A percentile compares a stretch with the other conserved stretches of the same genome.
phyloP scores from a whole-genome alignment of 1,140 invertebrate species.

The Aphidius ervi region DNA sequence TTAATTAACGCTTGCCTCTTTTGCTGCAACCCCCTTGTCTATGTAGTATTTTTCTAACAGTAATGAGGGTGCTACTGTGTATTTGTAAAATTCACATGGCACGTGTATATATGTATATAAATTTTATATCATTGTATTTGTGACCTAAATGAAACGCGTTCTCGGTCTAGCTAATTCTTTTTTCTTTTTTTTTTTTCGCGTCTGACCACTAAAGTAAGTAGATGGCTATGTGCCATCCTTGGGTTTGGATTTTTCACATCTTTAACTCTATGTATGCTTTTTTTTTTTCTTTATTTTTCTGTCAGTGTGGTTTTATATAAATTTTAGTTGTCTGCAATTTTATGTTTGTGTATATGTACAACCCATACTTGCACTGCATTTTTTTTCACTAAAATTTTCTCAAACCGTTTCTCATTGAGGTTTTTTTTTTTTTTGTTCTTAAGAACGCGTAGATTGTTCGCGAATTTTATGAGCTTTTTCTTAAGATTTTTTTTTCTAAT shows the following conservation, averaged over 20 bases:
- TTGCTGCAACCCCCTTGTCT: slow-evolving; percentile 48
- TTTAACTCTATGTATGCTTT: slow-evolving; percentile 20
- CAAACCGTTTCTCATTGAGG: too few species aligned
- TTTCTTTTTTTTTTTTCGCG: slow-evolving; percentile 43
- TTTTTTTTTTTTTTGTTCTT: too few species aligned
- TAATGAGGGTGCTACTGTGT: slow-evolving; percentile 47
- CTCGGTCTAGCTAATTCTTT: slow-evolving; percentile 50
- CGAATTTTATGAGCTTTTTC: too few species aligned
- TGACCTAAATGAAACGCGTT: slow-evolving; percentile 53
- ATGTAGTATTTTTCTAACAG: slow-evolving; percentile 34
- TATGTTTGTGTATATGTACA: too few species aligned
- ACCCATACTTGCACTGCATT: too few species aligned
- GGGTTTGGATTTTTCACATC: slow-evolving; percentile 16
- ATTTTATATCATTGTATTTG: slow-evolving; percentile 34
- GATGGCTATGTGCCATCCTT: slow-evolving; percentile 45
- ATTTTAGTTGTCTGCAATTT: too few species aligned
- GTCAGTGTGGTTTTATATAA: too few species aligned
- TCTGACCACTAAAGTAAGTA: slow-evolving; percentile 52
- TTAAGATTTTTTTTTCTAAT: too few species aligned
- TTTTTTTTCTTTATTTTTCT: too few species aligned
- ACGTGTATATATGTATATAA: slow-evolving; percentile 21
- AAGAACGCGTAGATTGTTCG: too few species aligned
- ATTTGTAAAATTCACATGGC: slow-evolving; percentile 27
- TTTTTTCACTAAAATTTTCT: too few species aligned
- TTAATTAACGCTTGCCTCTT: slow-evolving; percentile 54